Base-by-base conservation (phyloP, 2,797 vertebrate genomes). In the Pampus argenteus region DNA sequence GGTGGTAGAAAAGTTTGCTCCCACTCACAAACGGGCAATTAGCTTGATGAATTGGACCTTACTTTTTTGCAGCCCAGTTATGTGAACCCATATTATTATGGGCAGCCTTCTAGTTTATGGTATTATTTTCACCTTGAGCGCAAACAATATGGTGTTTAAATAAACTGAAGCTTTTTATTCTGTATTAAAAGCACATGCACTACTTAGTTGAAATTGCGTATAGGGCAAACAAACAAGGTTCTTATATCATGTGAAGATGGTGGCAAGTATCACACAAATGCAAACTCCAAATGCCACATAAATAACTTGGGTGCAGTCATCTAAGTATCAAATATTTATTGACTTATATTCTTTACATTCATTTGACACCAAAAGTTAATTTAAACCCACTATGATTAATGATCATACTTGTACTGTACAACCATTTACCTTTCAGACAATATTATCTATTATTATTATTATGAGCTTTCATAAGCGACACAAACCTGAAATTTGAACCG, bases 1-100 rank as follows among this genome's bases (percentile, higher is more conserved):
- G 96, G 95, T 95, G 94, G 95, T 94, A 92, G 82, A 91, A 95
- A 98, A 97, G 95, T 97, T 98, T 96, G 95, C 95, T 96, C 95
- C 94, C 94, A 95, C 94, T 96, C 95, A 96, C 96, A 96, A 96
- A 97, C 95, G 96, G 95, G 95, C 96, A 99, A 98, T 98, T 98
- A 98, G 96, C 95, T 97, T 98, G 97, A 98, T 98, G 96, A 97
- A 97, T 98, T 94, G 93, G 94, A 93, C 93, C 93, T 93, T 95
- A 86, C 86, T 96, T 96, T 94, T 82, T 94, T 95, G 83, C 94
- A 92, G 93, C 93, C 93, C 94, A 93, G 90, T 95, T 95, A 95
- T 96, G 95, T 96, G 96, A 96, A 96, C 94, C 91, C 94, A 96
- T 97, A 96, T 96, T 95, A 96, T 96, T 96, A 97, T 96, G 94